These are phyloP conservation scores for Erythrocebus patas DNA, from an alignment of 2,113 vertebrate genomes.

Conservation along the genomic window DNA sequence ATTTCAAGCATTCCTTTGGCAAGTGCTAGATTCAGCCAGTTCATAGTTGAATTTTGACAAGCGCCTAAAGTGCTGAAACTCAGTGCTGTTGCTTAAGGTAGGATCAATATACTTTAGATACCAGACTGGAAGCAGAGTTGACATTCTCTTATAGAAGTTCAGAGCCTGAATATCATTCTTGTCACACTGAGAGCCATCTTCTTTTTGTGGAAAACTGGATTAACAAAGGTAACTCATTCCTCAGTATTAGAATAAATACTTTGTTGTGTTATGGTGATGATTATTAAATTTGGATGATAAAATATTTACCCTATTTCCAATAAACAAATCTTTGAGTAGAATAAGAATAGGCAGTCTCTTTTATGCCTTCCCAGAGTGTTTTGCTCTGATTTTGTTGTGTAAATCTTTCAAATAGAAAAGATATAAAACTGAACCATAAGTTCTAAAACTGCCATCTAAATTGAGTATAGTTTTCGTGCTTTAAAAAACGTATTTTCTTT, in stretches of 20 bases:
- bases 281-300: not conserved
- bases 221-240: not conserved
- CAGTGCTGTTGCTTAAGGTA: constrained; percentile 7
- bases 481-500: constrained; percentile 15
- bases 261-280: not conserved
- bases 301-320: constrained; percentile 34
- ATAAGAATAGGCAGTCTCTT: not conserved
- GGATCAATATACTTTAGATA: constrained; percentile 39
- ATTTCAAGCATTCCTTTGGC: constrained; percentile 52
- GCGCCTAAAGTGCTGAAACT: constrained; percentile 15
- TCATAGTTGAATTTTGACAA: constrained; percentile 8
- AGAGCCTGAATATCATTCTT: constrained; percentile 14
- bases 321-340: constrained; percentile 2
- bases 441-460: constrained; percentile 33
- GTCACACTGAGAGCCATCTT: not conserved
- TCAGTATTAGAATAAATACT: constrained; percentile 24
- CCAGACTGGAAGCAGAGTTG: not conserved
- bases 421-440: constrained; percentile 44
- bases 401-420: constrained; percentile 52
- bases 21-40: constrained; percentile 31
- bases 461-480: not conserved
- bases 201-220: not conserved
- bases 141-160: not conserved
- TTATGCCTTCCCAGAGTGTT: not conserved
- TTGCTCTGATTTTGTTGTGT: constrained; percentile 27